Base-by-base conservation (phyloP, 1,140 invertebrate genomes). In the Drosophila burlai region DNA sequence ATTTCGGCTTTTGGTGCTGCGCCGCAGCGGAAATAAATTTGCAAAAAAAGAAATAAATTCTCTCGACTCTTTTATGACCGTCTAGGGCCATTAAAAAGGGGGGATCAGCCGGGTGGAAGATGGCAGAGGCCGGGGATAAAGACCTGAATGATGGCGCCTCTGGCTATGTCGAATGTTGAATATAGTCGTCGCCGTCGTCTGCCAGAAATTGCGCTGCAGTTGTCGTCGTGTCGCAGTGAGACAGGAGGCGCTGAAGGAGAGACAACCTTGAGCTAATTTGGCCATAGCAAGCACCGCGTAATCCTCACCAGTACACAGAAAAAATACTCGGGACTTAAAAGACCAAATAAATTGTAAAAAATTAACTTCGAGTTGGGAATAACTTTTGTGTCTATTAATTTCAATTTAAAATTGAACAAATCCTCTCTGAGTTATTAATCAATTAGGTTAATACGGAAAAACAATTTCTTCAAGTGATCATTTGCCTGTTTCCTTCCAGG, bases 191-290 rank as follows among this genome's bases (percentile, higher is more conserved):
- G 45, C 21, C 46, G 74, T 67, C 62, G 64, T 55, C 79, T 83
- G 83, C 83, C 85, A 89, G 69, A 76, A 84, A 87, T 81, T 80
- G 83, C 84, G 86, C 68, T 90, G 85, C 85, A 91, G 65, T 80
- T 90, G 83, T 78, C 68, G 80, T 61, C 68, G 69, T 61, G 54
- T 24, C 54, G 54, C 67, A 50, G 46, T 49, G 42, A 34, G 52
- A 59, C 76, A 31, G 49, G 9, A 80, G 43, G 34, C 63, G 47
- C 54, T 66, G 34, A 59, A 66, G 26, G 18, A 85, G 77, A 78
- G 86, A 91, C 85, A 89, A 90, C 85, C 85, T 91, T 89, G 85
- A 89, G 85, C 85, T 91, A 89, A 89, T 89, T 89, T 91, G 86
- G 85, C 50, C 40, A 69, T 52, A 52, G 65, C 21, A 59, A 40